phyloP scores from a whole-genome alignment of 92 coral and sea anemone genomes.

The Phenganax subtilis region DNA sequence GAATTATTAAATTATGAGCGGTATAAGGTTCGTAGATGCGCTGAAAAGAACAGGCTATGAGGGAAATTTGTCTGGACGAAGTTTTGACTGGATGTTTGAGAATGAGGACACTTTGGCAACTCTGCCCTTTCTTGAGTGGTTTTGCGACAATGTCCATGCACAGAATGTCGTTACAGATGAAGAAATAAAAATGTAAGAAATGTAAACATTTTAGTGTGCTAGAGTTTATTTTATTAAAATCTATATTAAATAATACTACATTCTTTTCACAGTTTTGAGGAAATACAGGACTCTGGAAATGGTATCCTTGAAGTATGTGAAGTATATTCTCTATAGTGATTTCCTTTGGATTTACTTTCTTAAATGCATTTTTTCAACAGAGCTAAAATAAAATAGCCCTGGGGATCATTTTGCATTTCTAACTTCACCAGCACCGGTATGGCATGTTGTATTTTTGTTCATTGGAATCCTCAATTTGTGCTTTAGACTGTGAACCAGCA shows the following conservation, averaged over 20 bases:
- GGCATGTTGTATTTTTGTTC: neutral
- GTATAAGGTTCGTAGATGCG: conserved; percentile 60
- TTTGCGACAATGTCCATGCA: conserved; percentile 67
- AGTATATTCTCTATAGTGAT: neutral
- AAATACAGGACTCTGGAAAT: conserved; percentile 57
- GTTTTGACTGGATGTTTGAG: conserved; percentile 89
- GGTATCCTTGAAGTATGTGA: conserved; percentile 65
- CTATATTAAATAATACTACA: no score
- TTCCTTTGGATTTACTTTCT: no score
- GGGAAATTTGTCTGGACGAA: conserved; percentile 59
- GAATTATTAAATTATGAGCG: conserved; percentile 31
- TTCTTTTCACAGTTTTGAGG: conserved; percentile 54
- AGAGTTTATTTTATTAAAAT: neutral
- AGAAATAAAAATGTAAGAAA: conserved; percentile 60
- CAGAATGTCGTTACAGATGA: conserved; percentile 65
- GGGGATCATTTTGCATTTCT: no score
- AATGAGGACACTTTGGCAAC: conserved; percentile 52
- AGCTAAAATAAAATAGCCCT: no score
- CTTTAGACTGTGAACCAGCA: no score
- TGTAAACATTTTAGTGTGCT: neutral
- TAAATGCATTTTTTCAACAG: no score
- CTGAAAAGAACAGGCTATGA: conserved; percentile 67
- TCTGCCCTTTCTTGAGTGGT: conserved; percentile 86
- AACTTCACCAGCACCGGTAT: no score
- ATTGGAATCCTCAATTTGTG: neutral